phyloP scores from a whole-genome alignment of 2,113 vertebrate species.

The Hassar affinis region DNA sequence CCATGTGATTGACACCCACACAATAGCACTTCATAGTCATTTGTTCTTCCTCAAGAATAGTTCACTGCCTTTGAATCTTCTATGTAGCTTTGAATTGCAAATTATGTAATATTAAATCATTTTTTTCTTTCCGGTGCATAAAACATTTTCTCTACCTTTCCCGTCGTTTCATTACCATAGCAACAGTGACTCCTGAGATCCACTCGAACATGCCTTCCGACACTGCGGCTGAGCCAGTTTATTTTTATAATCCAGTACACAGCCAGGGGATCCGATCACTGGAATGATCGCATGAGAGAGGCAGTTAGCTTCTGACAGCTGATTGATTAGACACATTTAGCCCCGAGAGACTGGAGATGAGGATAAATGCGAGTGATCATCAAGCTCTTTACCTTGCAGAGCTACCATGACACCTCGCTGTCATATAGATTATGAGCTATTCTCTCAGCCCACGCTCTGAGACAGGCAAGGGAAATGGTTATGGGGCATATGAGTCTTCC shows the following conservation, averaged over 20 bases:
- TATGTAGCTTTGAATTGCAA: conserved; percentile 19
- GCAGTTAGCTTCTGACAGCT: conserved; percentile 36
- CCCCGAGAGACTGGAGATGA: conserved; percentile 26
- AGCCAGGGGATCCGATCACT: conserved; percentile 43
- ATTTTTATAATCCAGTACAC: conserved; percentile 43
- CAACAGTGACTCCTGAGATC: conserved; percentile 51
- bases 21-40: conserved; percentile 8
- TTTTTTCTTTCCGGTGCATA: conserved; percentile 1
- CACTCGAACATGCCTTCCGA: conserved; percentile 37
- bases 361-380: conserved; percentile 40
- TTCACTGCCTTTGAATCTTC: conserved; percentile 1
- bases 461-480: conserved; percentile 26
- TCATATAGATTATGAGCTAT: conserved; percentile 44
- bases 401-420: conserved; percentile 30
- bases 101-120: not conserved
- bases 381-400: conserved; percentile 28
- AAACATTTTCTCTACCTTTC: conserved; percentile 38
- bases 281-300: conserved; percentile 34
- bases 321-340: conserved; percentile 44
- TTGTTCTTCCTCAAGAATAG: conserved; percentile 19
- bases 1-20: conserved; percentile 29
- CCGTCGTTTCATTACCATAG: conserved; percentile 52
- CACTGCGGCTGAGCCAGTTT: conserved; percentile 36
- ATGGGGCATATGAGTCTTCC: not conserved
- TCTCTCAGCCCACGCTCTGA: conserved; percentile 25